Conservation (phyloP, 2,888 invertebrate species). For the Listrodromus nycthemerus region DNA sequence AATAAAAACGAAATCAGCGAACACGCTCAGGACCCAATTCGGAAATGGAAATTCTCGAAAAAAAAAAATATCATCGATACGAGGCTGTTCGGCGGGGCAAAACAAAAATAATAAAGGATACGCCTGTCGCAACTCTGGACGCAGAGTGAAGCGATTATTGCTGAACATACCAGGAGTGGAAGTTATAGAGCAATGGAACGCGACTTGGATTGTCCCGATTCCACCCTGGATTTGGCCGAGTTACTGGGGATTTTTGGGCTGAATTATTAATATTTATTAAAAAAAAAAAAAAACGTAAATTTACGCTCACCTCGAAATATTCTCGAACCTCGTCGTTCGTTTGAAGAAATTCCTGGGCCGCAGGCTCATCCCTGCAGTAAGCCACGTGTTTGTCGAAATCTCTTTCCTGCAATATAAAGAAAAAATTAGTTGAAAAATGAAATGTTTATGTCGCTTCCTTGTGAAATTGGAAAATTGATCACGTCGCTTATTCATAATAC, state of each 20-base stretch:
- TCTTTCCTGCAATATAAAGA: constrained; percentile 87
- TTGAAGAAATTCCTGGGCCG: constrained; percentile 92
- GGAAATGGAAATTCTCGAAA: neutral
- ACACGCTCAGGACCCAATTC: constrained; percentile 3
- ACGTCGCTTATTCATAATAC: neutral
- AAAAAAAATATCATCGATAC: neutral
- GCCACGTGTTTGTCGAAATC: constrained; percentile 97
- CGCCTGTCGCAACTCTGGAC: neutral
- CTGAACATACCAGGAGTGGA: neutral
- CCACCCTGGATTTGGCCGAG: neutral
- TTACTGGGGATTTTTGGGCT: constrained; percentile 10
- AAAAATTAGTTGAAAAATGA: constrained; percentile 11
- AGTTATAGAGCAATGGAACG: constrained; percentile 5
- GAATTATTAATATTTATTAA: neutral
- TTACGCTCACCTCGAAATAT: constrained; percentile 91
- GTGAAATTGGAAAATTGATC: too few species aligned
- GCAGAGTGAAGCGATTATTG: constrained; percentile 19
- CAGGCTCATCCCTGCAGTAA: constrained; percentile 94
- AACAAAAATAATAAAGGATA: neutral
- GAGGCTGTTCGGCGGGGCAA: neutral
- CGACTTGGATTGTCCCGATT: neutral
- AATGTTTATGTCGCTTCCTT: neutral
- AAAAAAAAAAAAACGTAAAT: neutral
- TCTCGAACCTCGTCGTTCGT: constrained; percentile 89
- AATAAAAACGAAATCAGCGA: neutral